phyloP scores from a whole-genome alignment of 2,888 invertebrate genomes.

The Eutolmus rufibarbis region DNA sequence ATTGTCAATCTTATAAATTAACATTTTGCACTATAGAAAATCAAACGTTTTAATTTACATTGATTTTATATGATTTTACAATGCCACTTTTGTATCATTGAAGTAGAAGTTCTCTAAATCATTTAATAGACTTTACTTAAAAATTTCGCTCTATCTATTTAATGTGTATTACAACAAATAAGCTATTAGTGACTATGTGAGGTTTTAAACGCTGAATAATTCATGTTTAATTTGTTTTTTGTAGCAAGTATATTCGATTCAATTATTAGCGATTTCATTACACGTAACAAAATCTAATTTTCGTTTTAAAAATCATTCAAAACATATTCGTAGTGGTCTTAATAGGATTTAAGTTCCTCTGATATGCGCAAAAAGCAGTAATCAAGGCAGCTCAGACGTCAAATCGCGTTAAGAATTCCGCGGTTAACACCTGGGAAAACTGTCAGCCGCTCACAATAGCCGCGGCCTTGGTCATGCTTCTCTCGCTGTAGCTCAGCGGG shows the following conservation, averaged over 20 bases:
- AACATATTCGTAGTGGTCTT: background rate
- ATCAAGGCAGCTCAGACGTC: background rate
- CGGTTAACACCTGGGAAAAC: background rate
- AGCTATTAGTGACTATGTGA: background rate
- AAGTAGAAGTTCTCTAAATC: no score
- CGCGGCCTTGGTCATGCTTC: background rate
- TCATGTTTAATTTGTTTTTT: background rate
- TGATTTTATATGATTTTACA: no score
- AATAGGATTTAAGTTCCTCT: background rate
- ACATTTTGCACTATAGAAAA: no score
- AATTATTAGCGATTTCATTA: background rate
- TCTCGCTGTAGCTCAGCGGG: background rate
- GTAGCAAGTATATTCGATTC: background rate
- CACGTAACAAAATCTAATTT: background rate
- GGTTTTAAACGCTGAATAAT: background rate
- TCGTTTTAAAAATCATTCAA: background rate
- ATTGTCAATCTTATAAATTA: no score
- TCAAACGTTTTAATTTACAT: no score
- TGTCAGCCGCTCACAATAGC: background rate
- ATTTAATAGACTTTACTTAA: no score
- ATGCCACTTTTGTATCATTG: no score
- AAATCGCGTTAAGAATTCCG: background rate
- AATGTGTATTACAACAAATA: no score
- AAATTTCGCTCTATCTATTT: no score
- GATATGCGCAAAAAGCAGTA: background rate